A percentile compares a stretch with the other conserved stretches of the same genome.
Conservation (phyloP, 2,888 invertebrate genomes). For the Esperia sulphurella region DNA sequence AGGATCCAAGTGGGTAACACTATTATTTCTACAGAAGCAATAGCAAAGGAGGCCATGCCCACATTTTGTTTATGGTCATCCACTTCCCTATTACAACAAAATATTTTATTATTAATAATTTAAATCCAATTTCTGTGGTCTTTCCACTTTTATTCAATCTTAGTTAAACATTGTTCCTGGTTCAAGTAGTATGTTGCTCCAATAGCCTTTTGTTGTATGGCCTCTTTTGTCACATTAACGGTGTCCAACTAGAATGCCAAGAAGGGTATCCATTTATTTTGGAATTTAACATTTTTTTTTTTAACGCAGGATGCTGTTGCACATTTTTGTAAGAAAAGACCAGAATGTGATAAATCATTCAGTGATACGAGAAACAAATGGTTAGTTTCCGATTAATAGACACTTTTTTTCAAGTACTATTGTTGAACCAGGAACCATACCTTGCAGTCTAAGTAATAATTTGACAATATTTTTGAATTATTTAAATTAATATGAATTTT, state of each 20-base stretch:
- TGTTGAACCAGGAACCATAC: slow-evolving; percentile 20
- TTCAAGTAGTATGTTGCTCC: slow-evolving; percentile 24
- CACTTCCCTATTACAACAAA: no score
- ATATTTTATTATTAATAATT: neutral
- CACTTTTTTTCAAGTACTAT: slow-evolving; percentile 17
- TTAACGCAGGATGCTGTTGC: slow-evolving; percentile 51
- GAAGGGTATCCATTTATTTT: slow-evolving; percentile 3
- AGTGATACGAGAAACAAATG: slow-evolving; percentile 47
- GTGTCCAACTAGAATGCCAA: neutral
- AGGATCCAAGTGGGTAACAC: no score
- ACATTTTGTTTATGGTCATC: neutral
- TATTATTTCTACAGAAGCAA: neutral
- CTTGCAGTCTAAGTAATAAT: neutral
- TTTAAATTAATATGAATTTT: no score
- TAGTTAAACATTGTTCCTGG: slow-evolving; percentile 40
- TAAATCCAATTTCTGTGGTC: neutral
- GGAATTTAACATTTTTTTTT: slow-evolving; percentile 18
- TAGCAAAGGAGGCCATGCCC: slow-evolving; percentile 32
- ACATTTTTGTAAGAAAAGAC: slow-evolving; percentile 43
- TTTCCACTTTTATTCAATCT: neutral
- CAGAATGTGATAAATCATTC: slow-evolving; percentile 48
- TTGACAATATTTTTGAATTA: neutral
- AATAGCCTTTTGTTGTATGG: slow-evolving; percentile 21
- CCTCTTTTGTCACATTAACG: slow-evolving; percentile 33
- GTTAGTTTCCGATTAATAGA: slow-evolving; percentile 43